phyloP scores from a whole-genome alignment of 2,888 invertebrate genomes.

The Opisthograptis luteolata region DNA sequence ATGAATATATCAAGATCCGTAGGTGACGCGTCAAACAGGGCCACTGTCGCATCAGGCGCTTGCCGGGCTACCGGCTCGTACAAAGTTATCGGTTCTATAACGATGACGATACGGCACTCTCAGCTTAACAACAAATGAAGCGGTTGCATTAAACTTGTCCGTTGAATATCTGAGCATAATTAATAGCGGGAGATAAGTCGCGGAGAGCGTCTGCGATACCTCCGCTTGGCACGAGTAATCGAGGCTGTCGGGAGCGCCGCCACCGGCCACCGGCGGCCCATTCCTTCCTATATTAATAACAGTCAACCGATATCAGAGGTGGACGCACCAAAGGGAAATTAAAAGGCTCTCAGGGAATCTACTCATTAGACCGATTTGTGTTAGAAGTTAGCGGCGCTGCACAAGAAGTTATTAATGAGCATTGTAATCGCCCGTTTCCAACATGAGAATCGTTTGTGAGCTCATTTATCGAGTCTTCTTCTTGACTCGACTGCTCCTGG shows the following conservation, averaged over 20 bases:
- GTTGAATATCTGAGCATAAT: slow-evolving; percentile 78
- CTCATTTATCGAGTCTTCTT: slow-evolving; percentile 60
- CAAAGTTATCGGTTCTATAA: slow-evolving; percentile 76
- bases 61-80: slow-evolving; percentile 58
- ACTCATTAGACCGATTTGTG: slow-evolving; percentile 81
- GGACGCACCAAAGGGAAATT: slow-evolving; percentile 80
- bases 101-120: slow-evolving; percentile 77
- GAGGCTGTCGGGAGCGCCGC: slow-evolving; percentile 70
- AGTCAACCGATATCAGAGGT: slow-evolving; percentile 76
- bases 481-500: slow-evolving; percentile 53
- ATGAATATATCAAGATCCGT: slow-evolving; percentile 36
- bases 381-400: slow-evolving; percentile 67
- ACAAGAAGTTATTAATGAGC: slow-evolving; percentile 76
- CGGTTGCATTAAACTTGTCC: slow-evolving; percentile 83
- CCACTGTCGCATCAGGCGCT: slow-evolving; percentile 8
- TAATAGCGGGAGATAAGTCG: slow-evolving; percentile 80
- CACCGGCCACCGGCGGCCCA: slow-evolving; percentile 68
- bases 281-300: slow-evolving; percentile 76
- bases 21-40: slow-evolving; percentile 2
- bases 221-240: slow-evolving; percentile 65
- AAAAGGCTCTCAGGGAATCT: slow-evolving; percentile 81
- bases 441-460: slow-evolving; percentile 66
- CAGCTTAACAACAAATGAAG: slow-evolving; percentile 78
- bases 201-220: slow-evolving; percentile 68
- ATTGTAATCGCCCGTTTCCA: slow-evolving; percentile 69